Evolutionary conservation across 2,797 vertebrate species (phyloP).

Genomic region (Rhabdomys pumilio): DNA sequence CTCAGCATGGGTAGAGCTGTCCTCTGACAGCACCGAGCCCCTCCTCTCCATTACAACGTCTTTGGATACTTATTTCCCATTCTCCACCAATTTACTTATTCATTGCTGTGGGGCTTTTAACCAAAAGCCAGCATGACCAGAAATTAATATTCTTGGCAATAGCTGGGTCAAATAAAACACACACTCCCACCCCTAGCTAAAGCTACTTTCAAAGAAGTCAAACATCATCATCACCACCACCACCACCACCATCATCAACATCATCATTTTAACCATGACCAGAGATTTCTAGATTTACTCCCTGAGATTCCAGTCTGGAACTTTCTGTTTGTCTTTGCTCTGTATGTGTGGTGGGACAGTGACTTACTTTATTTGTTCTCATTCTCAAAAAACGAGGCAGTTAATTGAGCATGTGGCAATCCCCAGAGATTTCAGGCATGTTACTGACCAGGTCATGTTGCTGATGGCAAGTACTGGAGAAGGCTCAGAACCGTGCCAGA

Average conservation of each 20-base stretch:
- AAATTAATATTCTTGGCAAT: conserved; percentile 36
- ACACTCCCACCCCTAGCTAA: neutral
- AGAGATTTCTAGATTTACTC: conserved; percentile 58
- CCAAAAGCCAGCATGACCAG: neutral
- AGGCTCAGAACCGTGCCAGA: neutral
- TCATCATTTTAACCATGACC: conserved; percentile 4
- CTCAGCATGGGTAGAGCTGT: neutral
- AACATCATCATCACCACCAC: neutral
- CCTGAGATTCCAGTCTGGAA: neutral
- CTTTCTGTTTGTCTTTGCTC: neutral
- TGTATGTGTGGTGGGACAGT: neutral
- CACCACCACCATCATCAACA: neutral
- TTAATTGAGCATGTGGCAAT: neutral
- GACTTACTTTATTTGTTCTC: neutral
- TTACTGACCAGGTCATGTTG: neutral
- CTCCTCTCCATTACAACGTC: neutral
- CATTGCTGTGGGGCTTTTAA: conserved; percentile 27
- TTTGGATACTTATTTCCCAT: conserved; percentile 16
- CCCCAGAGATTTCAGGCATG: neutral
- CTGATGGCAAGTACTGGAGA: neutral
- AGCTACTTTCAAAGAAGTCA: conserved; percentile 30
- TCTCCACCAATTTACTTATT: conserved; percentile 61
- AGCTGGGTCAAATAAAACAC: conserved; percentile 12
- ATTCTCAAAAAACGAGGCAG: neutral
- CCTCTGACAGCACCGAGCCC: neutral